Percentiles rank a stretch among this genome's conserved stretches.
phyloP scores from a whole-genome alignment of 2,113 vertebrate species.

The Peromyscus californicus region DNA sequence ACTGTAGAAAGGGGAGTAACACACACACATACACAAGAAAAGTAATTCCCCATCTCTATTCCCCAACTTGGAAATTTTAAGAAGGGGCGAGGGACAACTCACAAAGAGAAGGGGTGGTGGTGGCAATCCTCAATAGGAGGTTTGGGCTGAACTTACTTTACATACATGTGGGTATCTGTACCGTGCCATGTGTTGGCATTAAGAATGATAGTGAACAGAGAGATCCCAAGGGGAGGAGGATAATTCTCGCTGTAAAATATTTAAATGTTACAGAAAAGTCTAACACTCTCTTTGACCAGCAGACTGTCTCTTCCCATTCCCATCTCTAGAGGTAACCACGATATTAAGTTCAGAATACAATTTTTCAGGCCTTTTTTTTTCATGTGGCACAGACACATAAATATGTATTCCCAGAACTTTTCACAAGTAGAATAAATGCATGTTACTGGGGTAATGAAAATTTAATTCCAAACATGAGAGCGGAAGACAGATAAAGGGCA shows the following conservation, averaged over 20 bases:
- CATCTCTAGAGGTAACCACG: background rate
- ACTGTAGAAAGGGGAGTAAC: background rate
- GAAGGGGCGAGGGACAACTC: background rate
- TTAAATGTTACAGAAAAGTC: conserved; percentile 33
- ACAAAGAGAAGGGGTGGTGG: background rate
- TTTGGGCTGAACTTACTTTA: conserved; percentile 1
- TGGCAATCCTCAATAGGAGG: background rate
- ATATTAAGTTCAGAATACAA: background rate
- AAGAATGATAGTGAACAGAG: conserved; percentile 42
- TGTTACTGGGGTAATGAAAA: conserved; percentile 53
- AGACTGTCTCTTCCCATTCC: background rate
- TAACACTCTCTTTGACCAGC: conserved; percentile 12
- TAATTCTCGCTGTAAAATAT: conserved; percentile 44
- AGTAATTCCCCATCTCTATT: background rate
- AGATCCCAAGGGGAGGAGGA: background rate
- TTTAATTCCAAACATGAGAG: conserved; percentile 48
- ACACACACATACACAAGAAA: background rate
- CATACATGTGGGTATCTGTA: too few relatives aligned
- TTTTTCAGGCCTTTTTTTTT: background rate
- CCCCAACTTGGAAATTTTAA: background rate
- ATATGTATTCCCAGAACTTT: conserved; percentile 19
- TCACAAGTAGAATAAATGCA: conserved; percentile 68
- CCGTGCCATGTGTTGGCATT: background rate
- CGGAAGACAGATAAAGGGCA: conserved; percentile 4
- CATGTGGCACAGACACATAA: background rate